phyloP scores from a whole-genome alignment of 2,888 invertebrate species.

The Melinaea menophilus region DNA sequence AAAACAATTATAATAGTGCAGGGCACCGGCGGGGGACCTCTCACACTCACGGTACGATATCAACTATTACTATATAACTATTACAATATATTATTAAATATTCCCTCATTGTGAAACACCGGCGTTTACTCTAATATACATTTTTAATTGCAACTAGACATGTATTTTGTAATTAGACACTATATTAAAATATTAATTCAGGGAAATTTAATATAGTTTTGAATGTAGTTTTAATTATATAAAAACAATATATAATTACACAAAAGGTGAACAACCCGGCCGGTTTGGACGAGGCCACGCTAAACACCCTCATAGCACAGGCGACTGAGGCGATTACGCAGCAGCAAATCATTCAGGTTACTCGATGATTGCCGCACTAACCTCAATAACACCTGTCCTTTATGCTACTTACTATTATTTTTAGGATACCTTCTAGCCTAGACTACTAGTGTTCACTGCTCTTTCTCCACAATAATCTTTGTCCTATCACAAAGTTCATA shows the following conservation, averaged over 20 bases:
- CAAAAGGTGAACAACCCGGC: conserved; percentile 74
- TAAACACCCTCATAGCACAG: conserved; percentile 74
- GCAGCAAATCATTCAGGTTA: conserved; percentile 77
- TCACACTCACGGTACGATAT: conserved; percentile 67
- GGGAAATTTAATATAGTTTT: neutral
- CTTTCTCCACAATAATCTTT: neutral
- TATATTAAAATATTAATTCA: neutral
- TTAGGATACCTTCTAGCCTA: conserved; percentile 9
- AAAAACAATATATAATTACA: neutral
- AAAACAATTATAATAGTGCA: conserved; percentile 75
- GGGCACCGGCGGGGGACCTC: conserved; percentile 68
- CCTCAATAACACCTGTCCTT: conserved; percentile 20
- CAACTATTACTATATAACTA: neutral
- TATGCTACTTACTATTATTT: conserved; percentile 19
- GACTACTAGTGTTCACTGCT: neutral
- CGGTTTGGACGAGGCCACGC: conserved; percentile 72
- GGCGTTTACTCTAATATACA: no score
- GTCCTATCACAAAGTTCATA: neutral
- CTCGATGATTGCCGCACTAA: conserved; percentile 32
- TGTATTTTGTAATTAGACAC: neutral
- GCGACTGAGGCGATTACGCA: conserved; percentile 76
- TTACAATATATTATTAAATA: neutral
- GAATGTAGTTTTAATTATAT: neutral
- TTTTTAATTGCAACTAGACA: no score
- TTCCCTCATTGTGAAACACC: neutral